A percentile compares a stretch with the other conserved stretches of the same genome.
Conservation (phyloP, 2,113 vertebrate genomes). For the Mirounga angustirostris region DNA sequence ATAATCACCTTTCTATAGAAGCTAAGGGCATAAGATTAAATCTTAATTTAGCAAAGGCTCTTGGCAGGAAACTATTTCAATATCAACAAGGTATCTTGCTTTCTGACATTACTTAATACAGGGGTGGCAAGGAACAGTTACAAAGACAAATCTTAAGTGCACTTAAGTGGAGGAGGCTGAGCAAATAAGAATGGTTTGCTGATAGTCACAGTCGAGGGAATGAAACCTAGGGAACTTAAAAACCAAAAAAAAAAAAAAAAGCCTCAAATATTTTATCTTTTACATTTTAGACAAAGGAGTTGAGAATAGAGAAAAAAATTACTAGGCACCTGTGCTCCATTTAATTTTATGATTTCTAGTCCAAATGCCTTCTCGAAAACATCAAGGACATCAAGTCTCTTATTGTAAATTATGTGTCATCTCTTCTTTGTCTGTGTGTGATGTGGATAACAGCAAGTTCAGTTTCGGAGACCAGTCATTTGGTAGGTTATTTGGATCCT, state of each 20-base stretch:
- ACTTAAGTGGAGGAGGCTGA: not conserved
- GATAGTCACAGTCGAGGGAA: constrained; percentile 11
- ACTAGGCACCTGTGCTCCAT: constrained; percentile 79
- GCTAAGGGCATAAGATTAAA: constrained; percentile 61
- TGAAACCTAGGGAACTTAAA: constrained; percentile 81
- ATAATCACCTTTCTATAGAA: constrained; percentile 58
- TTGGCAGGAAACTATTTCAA: constrained; percentile 58
- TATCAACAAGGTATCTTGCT: constrained; percentile 56
- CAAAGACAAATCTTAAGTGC: constrained; percentile 47
- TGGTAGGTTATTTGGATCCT: constrained; percentile 96
- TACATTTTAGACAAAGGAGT: constrained; percentile 81
- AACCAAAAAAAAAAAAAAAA: constrained; percentile 82
- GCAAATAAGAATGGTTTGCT: constrained; percentile 64
- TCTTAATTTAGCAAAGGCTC: constrained; percentile 58
- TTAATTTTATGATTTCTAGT: constrained; percentile 82
- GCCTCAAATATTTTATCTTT: constrained; percentile 83
- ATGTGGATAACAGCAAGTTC: constrained; percentile 95
- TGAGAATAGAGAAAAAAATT: constrained; percentile 76
- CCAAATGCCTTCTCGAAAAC: constrained; percentile 83
- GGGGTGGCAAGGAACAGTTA: constrained; percentile 52
- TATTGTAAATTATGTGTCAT: constrained; percentile 95
- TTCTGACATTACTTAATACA: constrained; percentile 63
- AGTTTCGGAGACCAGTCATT: constrained; percentile 97
- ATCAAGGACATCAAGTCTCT: constrained; percentile 82
- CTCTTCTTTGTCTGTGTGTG: constrained; percentile 96